A percentile compares a stretch with the other conserved stretches of the same genome.
phyloP scores from a whole-genome alignment of 2,797 vertebrate genomes.

The Pseudochirops cupreus region DNA sequence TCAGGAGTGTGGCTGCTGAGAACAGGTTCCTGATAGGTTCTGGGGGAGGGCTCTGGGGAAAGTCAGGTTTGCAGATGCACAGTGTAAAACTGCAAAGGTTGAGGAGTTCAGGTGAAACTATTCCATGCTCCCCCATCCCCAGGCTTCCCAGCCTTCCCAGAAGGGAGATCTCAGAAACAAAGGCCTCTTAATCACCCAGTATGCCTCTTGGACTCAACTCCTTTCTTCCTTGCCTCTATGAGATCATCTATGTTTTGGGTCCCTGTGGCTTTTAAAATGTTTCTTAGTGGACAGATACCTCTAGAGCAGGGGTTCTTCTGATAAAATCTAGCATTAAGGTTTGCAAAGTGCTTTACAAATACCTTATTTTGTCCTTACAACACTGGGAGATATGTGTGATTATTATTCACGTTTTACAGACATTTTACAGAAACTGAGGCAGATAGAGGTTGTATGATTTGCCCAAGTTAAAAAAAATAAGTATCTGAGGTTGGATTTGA shows the following conservation, averaged over 20 bases:
- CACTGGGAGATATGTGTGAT: background rate
- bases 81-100: background rate
- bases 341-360: background rate
- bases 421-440: background rate
- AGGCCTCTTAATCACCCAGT: background rate
- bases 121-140: background rate
- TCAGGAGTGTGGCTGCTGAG: conserved; percentile 8
- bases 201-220: background rate
- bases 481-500: background rate
- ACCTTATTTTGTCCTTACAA: background rate
- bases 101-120: background rate
- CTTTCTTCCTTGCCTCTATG: background rate
- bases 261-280: background rate
- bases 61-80: conserved; percentile 16
- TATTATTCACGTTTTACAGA: background rate
- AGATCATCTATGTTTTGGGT: conserved; percentile 1
- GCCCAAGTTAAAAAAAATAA: background rate
- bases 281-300: background rate
- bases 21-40: conserved; percentile 22
- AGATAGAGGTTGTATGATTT: background rate
- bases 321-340: background rate
- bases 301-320: background rate
- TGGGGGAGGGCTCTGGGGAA: background rate
- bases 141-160: background rate
- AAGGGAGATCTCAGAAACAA: background rate